These are phyloP conservation scores for Holothuria glaberrima DNA, from an alignment of 35 echinoderm and acorn worm species.

Conservation along the genomic window DNA sequence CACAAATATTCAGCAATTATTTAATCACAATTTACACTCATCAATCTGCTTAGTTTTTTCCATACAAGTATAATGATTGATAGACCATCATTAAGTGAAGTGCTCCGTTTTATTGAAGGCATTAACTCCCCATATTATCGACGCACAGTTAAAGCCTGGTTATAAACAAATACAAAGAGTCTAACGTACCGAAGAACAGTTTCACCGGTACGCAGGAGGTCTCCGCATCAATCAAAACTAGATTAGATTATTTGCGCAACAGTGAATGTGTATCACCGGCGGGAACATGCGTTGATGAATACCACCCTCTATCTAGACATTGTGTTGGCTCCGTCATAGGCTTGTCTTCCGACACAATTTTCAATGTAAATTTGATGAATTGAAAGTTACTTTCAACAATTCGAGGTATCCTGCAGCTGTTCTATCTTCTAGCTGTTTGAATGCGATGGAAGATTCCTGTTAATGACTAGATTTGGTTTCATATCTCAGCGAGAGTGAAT, in stretches of 20 bases:
- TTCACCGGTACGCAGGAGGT: not conserved
- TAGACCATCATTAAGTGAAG: too few species aligned
- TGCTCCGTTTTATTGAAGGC: too few species aligned
- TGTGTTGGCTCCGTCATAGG: slow-evolving; percentile 20
- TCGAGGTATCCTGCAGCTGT: slow-evolving; percentile 21
- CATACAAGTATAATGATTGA: too few species aligned
- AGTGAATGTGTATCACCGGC: not conserved
- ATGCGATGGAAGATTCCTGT: slow-evolving; percentile 20
- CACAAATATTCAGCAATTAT: too few species aligned
- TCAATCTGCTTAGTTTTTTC: too few species aligned
- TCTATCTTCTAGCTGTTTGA: slow-evolving; percentile 26
- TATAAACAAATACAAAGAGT: not conserved
- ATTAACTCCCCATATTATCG: too few species aligned
- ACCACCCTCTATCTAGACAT: not conserved
- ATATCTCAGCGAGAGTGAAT: slow-evolving; percentile 29
- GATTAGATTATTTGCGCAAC: slow-evolving; percentile 31
- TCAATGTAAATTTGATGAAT: not conserved
- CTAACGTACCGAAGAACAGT: slow-evolving; percentile 10
- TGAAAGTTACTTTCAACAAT: not conserved
- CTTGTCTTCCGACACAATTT: slow-evolving; percentile 30
- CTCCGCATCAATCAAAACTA: slow-evolving; percentile 18
- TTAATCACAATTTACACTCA: too few species aligned
- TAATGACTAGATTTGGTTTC: not conserved
- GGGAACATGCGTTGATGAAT: slow-evolving; percentile 8
- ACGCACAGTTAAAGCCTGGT: too few species aligned